Evolutionary conservation across 2,113 vertebrate species (phyloP).

Genomic region (Nothoprocta perdicaria): DNA sequence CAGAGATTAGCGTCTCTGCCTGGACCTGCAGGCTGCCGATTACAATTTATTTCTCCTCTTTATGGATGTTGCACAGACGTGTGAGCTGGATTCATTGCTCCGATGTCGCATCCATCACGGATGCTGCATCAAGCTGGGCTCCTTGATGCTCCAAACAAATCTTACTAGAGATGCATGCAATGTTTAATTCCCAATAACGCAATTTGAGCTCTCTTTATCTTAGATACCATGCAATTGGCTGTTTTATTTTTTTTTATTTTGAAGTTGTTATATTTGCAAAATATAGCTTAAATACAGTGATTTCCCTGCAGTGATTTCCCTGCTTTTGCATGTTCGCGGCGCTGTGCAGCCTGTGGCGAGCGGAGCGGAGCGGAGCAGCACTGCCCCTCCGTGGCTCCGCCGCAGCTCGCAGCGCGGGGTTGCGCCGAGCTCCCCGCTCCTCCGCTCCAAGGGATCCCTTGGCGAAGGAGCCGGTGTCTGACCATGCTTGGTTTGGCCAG

Average conservation of each 20-base stretch:
- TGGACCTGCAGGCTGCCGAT: constrained; percentile 28
- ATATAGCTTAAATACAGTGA: accelerated
- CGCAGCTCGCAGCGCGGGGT: not conserved
- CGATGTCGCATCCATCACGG: not conserved
- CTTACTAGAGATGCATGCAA: accelerated
- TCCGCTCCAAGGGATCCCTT: no score
- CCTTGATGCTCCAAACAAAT: accelerated
- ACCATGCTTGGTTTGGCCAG: no score
- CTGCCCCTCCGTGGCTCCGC: not conserved
- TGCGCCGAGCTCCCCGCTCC: no score
- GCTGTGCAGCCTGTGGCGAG: not conserved
- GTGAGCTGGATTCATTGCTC: not conserved
- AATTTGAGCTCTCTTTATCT: not conserved
- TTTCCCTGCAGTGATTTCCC: not conserved
- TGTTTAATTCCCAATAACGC: not conserved
- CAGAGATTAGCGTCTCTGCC: constrained; percentile 43
- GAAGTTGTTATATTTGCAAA: not conserved
- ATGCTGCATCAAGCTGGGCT: not conserved
- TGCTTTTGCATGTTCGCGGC: not conserved
- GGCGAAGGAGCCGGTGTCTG: no score
- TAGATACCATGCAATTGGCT: not conserved
- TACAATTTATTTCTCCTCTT: constrained; percentile 54
- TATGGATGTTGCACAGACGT: not conserved
- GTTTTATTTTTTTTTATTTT: not conserved
- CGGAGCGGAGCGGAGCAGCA: not conserved